Evolutionary conservation across 2,888 invertebrate genomes (phyloP).

Genomic region (Cyclophora albipunctata): DNA sequence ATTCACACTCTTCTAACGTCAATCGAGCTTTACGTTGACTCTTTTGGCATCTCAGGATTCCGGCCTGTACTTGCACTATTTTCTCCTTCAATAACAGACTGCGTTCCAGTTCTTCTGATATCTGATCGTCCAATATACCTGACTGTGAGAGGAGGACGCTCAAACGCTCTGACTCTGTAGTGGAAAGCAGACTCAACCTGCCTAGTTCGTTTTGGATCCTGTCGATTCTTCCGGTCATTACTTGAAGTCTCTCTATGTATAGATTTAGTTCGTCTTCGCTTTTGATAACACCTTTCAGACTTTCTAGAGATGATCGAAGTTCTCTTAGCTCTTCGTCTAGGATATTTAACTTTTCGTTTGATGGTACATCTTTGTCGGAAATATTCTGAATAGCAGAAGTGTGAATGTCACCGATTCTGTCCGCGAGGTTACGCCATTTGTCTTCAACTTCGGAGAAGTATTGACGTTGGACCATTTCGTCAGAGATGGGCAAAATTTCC

Average conservation of each 20-base stretch:
- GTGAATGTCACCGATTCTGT: slow-evolving; percentile 80
- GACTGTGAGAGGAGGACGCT: slow-evolving; percentile 82
- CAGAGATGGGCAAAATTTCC: slow-evolving; percentile 86
- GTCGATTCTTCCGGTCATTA: slow-evolving; percentile 83
- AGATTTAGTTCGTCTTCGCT: slow-evolving; percentile 88
- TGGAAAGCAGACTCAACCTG: slow-evolving; percentile 82
- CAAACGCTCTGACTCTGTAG: slow-evolving; percentile 85
- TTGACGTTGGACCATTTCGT: slow-evolving; percentile 87
- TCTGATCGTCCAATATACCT: slow-evolving; percentile 80
- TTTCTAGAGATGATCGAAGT: slow-evolving; percentile 80
- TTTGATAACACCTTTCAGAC: slow-evolving; percentile 85
- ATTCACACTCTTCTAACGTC: slow-evolving; percentile 83
- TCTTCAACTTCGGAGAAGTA: slow-evolving; percentile 86
- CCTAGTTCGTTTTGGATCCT: slow-evolving; percentile 88
- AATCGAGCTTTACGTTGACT: slow-evolving; percentile 79
- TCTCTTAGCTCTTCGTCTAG: slow-evolving; percentile 87
- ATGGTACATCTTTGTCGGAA: slow-evolving; percentile 82
- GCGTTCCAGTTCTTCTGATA: slow-evolving; percentile 86
- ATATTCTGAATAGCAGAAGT: slow-evolving; percentile 80
- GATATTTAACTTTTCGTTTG: slow-evolving; percentile 82
- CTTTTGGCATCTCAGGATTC: slow-evolving; percentile 80
- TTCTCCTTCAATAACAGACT: slow-evolving; percentile 84
- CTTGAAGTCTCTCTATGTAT: slow-evolving; percentile 87
- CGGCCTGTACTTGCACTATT: slow-evolving; percentile 81
- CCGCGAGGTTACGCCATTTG: slow-evolving; percentile 81